Percentiles rank a stretch among this genome's conserved stretches.
These are phyloP conservation scores for Acleris literana DNA, from an alignment of 2,888 invertebrate genomes.

Conservation along the genomic window DNA sequence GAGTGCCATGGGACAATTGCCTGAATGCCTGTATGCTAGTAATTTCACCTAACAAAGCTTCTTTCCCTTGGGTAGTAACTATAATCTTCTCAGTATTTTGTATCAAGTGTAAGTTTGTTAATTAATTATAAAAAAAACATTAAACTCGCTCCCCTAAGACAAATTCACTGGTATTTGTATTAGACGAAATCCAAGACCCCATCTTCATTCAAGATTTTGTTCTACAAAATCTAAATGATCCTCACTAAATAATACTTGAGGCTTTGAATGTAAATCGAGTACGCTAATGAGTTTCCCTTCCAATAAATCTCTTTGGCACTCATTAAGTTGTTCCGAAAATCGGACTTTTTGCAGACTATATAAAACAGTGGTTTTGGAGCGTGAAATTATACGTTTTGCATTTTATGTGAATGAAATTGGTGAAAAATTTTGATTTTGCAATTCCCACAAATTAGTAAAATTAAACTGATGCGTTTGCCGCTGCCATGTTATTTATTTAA, in stretches of 20 bases:
- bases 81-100: neutral
- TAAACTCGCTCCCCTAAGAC: constrained; percentile 6
- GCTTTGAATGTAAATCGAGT: constrained; percentile 46
- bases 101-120: constrained; percentile 9
- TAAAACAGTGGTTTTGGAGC: constrained; percentile 12
- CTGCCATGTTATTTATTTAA: too few species aligned
- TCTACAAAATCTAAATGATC: constrained; percentile 27
- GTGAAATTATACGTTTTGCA: neutral
- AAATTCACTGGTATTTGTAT: constrained; percentile 29
- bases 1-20: too few species aligned
- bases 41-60: too few species aligned
- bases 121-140: too few species aligned
- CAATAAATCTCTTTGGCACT: constrained; percentile 48
- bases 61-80: too few species aligned
- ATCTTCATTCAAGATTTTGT: constrained; percentile 21
- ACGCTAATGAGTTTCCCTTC: constrained; percentile 38
- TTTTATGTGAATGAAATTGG: too few species aligned
- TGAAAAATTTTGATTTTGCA: too few species aligned
- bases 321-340: constrained; percentile 43
- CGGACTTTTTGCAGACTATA: constrained; percentile 25
- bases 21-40: too few species aligned
- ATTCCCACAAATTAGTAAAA: too few species aligned
- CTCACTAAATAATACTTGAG: constrained; percentile 32
- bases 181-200: constrained; percentile 8
- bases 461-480: too few species aligned